Percentiles rank a stretch among this genome's conserved stretches.
Conservation (phyloP, 2,888 invertebrate species). For the Tinea semifulvella region DNA sequence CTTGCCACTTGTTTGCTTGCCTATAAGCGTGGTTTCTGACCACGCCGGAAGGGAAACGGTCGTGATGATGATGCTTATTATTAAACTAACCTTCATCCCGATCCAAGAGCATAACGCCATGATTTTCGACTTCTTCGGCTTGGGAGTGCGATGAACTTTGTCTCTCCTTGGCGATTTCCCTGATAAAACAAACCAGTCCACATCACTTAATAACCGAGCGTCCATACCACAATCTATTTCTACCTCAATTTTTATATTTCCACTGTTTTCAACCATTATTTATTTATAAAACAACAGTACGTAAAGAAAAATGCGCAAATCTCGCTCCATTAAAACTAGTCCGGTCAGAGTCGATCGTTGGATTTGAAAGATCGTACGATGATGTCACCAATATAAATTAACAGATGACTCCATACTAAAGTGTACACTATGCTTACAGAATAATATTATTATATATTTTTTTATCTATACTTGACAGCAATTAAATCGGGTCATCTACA, state of each 20-base stretch:
- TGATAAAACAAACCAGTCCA: conserved; percentile 53
- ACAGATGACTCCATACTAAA: too few species aligned
- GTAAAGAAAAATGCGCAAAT: too few species aligned
- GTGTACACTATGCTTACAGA: too few species aligned
- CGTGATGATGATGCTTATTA: too few species aligned
- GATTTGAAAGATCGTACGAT: background rate
- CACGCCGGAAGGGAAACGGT: too few species aligned
- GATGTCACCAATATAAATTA: conserved; percentile 27
- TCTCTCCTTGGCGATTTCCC: conserved; percentile 47
- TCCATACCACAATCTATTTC: conserved; percentile 45
- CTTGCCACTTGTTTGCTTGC: too few species aligned
- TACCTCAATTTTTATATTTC: conserved; percentile 37
- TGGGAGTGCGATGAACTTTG: conserved; percentile 31
- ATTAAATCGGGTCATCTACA: too few species aligned
- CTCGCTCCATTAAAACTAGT: background rate
- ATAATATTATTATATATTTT: too few species aligned
- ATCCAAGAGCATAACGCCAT: conserved; percentile 54
- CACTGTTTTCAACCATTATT: conserved; percentile 27
- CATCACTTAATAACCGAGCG: conserved; percentile 34
- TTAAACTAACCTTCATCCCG: conserved; percentile 49
- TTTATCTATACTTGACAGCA: too few species aligned
- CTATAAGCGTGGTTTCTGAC: too few species aligned
- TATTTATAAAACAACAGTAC: background rate
- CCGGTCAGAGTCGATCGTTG: background rate
- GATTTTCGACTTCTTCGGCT: conserved; percentile 41